phyloP scores from a whole-genome alignment of 2,797 vertebrate species.

The Phylloscopus collybita region DNA sequence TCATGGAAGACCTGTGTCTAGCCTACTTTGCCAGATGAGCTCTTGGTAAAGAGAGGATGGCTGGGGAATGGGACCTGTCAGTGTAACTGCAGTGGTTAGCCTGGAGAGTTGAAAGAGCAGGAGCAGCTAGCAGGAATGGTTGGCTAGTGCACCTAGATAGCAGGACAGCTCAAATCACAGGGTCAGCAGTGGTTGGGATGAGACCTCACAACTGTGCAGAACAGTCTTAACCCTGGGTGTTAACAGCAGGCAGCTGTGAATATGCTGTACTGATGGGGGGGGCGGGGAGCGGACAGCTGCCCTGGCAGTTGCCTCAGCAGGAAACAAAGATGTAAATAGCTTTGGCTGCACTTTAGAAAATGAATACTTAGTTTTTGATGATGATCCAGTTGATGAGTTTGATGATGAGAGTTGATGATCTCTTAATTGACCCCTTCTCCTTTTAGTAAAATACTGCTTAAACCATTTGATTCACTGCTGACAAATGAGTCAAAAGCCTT shows the following conservation, averaged over 20 bases:
- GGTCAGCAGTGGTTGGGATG: not conserved
- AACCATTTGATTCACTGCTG: not conserved
- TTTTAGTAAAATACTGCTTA: constrained; percentile 12
- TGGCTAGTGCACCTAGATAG: not conserved
- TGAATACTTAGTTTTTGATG: not conserved
- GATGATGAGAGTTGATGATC: not conserved
- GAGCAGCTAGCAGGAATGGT: not conserved
- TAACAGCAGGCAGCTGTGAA: not conserved
- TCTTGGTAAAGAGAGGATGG: not conserved
- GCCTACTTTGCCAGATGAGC: not conserved
- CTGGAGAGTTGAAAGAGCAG: not conserved
- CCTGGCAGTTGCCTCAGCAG: constrained; percentile 13
- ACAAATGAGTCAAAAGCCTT: not conserved
- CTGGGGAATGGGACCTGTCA: not conserved
- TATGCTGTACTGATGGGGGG: not conserved
- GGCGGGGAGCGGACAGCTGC: constrained; percentile 4
- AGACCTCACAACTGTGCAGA: not conserved
- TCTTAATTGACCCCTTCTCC: not conserved
- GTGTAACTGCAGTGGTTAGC: not conserved
- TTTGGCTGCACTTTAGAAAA: constrained; percentile 30
- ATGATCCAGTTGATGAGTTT: not conserved
- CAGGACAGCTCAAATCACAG: not conserved
- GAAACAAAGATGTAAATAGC: constrained; percentile 14
- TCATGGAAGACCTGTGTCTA: not conserved
- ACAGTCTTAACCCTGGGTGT: not conserved